These are phyloP conservation scores for Chymomyza caudatula DNA, from an alignment of 2,888 invertebrate species.

Conservation along the genomic window DNA sequence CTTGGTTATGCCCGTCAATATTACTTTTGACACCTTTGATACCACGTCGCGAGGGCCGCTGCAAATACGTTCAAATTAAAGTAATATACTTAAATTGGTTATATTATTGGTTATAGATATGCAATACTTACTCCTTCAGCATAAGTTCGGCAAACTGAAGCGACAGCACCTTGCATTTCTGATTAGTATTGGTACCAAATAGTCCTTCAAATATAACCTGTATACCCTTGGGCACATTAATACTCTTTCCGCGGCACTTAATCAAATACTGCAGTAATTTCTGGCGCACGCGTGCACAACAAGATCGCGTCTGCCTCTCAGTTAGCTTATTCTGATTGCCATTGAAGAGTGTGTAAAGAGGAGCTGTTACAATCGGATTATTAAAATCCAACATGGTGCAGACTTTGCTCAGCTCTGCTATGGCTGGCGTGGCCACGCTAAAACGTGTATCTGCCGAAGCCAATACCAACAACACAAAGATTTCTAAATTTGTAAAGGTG, in stretches of 20 bases:
- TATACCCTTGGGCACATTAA: conserved; percentile 88
- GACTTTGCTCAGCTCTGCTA: conserved; percentile 89
- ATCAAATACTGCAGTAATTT: conserved; percentile 91
- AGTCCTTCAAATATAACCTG: conserved; percentile 94
- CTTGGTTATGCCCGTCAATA: conserved; percentile 76
- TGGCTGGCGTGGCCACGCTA: conserved; percentile 92
- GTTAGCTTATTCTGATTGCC: conserved; percentile 79
- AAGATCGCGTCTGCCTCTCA: conserved; percentile 87
- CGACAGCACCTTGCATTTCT: conserved; percentile 88
- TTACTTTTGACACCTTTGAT: conserved; percentile 75
- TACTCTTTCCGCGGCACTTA: conserved; percentile 84
- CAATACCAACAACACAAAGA: conserved; percentile 87
- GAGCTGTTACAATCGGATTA: conserved; percentile 83
- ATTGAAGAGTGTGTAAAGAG: conserved; percentile 87
- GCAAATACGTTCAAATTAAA: not conserved
- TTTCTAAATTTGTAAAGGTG: conserved; percentile 86
- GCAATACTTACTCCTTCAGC: conserved; percentile 85
- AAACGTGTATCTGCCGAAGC: conserved; percentile 93
- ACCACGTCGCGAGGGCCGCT: conserved; percentile 76
- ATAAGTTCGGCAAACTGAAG: conserved; percentile 90
- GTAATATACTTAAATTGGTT: not conserved
- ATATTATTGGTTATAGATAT: not conserved
- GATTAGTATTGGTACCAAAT: conserved; percentile 90
- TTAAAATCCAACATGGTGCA: conserved; percentile 87
- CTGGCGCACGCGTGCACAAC: conserved; percentile 89